Evolutionary conservation across 2,113 vertebrate genomes (phyloP).

Genomic region (Cyphomyrus plagiostoma): DNA sequence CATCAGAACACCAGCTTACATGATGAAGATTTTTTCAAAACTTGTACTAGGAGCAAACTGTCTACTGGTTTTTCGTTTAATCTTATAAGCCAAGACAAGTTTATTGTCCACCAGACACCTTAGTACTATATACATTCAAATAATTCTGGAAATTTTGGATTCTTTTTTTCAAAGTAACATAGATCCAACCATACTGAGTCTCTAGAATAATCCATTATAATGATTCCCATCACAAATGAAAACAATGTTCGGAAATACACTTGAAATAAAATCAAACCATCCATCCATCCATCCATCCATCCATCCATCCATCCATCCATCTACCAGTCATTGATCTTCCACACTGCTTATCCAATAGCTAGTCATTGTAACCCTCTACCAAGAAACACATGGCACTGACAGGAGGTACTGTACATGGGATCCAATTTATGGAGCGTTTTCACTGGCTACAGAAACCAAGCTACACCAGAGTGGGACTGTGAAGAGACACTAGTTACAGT

Average conservation of each 20-base stretch:
- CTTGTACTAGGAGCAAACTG: neutral
- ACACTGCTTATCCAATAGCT: neutral
- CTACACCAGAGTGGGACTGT: too few relatives aligned
- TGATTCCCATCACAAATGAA: neutral
- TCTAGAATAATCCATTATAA: neutral
- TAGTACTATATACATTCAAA: neutral
- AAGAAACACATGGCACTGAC: neutral
- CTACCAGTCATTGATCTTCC: neutral
- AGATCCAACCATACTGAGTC: neutral
- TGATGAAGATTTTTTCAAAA: neutral
- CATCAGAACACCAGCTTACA: neutral
- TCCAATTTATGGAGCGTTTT: neutral
- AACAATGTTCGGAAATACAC: neutral
- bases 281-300: neutral
- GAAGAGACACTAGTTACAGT: neutral
- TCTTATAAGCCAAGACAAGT: neutral
- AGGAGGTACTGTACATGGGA: neutral
- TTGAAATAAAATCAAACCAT: neutral
- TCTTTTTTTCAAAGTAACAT: neutral
- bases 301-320: too few relatives aligned
- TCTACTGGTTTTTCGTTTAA: neutral
- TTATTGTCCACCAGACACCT: neutral
- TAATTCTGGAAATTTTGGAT: neutral
- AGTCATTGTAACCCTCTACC: neutral
- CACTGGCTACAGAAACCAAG: neutral